Evolutionary conservation across 2,113 vertebrate species (phyloP).

Genomic region (Lipophrys pholis): DNA sequence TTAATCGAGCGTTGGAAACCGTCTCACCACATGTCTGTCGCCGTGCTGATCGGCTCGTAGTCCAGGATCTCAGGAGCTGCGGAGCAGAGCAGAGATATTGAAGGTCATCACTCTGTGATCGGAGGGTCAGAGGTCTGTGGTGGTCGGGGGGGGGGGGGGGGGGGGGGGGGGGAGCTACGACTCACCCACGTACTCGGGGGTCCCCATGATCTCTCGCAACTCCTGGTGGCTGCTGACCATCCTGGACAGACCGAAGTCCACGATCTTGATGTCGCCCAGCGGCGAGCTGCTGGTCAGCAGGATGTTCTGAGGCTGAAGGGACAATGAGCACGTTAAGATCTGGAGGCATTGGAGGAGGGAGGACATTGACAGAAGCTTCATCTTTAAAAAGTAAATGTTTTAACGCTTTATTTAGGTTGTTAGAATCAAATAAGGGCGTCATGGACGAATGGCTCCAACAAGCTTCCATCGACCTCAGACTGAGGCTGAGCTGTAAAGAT

Average conservation of each 20-base stretch:
- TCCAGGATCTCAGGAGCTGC: conserved; percentile 85
- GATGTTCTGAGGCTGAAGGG: conserved; percentile 83
- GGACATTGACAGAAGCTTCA: too few relatives aligned
- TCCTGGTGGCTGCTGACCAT: conserved; percentile 80
- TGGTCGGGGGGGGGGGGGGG: accelerated
- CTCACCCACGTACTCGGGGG: conserved; percentile 85
- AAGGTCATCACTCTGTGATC: background rate
- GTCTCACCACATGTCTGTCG: conserved; percentile 86
- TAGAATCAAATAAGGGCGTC: too few relatives aligned
- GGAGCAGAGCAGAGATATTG: conserved; percentile 7
- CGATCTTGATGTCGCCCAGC: conserved; percentile 83
- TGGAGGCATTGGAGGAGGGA: too few relatives aligned
- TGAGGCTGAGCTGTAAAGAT: too few relatives aligned
- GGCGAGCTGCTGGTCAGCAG: conserved; percentile 80
- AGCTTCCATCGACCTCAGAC: too few relatives aligned
- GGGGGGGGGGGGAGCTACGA: background rate
- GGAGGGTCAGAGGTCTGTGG: accelerated
- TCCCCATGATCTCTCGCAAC: conserved; percentile 85
- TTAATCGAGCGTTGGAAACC: too few relatives aligned
- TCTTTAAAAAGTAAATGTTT: too few relatives aligned
- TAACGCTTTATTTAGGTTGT: too few relatives aligned
- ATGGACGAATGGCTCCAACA: too few relatives aligned
- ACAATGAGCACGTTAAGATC: background rate
- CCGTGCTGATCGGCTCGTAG: conserved; percentile 85
- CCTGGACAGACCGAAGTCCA: conserved; percentile 84